A percentile compares a stretch with the other conserved stretches of the same genome.
Evolutionary conservation across 2,888 invertebrate genomes (phyloP).

Genomic region (Cheiracanthium punctorium): DNA sequence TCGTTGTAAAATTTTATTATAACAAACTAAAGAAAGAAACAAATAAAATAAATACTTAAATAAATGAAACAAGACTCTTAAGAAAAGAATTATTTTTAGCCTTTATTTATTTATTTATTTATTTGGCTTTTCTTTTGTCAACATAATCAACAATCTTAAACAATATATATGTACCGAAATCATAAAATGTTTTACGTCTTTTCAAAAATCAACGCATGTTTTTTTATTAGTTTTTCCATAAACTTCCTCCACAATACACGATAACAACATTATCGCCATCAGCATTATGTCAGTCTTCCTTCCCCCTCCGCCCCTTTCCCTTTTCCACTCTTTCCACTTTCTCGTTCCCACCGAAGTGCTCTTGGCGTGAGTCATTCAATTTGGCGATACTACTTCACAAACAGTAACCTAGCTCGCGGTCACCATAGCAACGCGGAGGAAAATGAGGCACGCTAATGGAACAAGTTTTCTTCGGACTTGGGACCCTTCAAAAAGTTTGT

Average conservation of each 20-base stretch:
- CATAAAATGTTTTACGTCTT: too few relatives aligned
- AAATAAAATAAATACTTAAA: too few relatives aligned
- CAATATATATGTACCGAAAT: too few relatives aligned
- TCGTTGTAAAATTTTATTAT: too few relatives aligned
- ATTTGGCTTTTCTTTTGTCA: too few relatives aligned
- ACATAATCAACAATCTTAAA: too few relatives aligned
- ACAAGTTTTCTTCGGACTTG: slow-evolving; percentile 56
- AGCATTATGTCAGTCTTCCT: neutral
- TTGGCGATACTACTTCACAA: neutral
- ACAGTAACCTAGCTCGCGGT: slow-evolving; percentile 38
- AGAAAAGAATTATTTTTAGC: too few relatives aligned
- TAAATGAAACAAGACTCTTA: too few relatives aligned
- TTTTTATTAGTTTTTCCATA: neutral
- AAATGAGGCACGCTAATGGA: slow-evolving; percentile 31
- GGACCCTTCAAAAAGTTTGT: slow-evolving; percentile 26
- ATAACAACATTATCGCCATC: neutral
- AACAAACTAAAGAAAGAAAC: too few relatives aligned
- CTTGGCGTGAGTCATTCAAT: neutral
- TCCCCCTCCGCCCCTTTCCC: neutral
- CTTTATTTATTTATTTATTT: too few relatives aligned
- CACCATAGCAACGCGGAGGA: slow-evolving; percentile 65
- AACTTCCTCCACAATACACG: neutral
- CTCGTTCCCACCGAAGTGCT: neutral
- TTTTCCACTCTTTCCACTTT: too few relatives aligned
- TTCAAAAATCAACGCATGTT: too few relatives aligned